Percentiles rank a stretch among this genome's conserved stretches.
Evolutionary conservation across 2,888 invertebrate genomes (phyloP).

Genomic region (Oxycera nigricornis): DNA sequence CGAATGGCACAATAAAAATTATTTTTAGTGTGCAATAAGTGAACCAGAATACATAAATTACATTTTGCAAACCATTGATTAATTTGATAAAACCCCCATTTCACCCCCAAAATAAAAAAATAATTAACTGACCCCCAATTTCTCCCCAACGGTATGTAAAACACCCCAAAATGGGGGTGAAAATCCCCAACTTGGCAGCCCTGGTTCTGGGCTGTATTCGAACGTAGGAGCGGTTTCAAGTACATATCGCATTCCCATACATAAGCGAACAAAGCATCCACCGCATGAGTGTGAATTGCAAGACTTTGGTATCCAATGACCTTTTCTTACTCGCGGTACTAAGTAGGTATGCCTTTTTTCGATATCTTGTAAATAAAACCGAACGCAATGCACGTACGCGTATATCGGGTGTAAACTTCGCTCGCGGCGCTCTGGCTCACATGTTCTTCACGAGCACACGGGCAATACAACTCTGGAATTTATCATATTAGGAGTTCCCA

Average conservation of each 20-base stretch:
- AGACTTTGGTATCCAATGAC: constrained; percentile 11
- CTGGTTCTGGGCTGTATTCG: not conserved
- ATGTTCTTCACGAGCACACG: not conserved
- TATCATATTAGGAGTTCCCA: not conserved
- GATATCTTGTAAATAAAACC: not conserved
- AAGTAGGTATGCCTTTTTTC: not conserved
- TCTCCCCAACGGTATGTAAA: too few relatives aligned
- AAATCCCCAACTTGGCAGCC: too few relatives aligned
- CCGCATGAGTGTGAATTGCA: constrained; percentile 10
- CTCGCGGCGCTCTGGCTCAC: not conserved
- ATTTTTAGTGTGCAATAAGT: too few relatives aligned
- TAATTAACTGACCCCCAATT: too few relatives aligned
- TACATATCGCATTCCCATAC: not conserved
- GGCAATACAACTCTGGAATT: not conserved
- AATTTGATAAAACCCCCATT: too few relatives aligned
- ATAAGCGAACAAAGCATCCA: not conserved
- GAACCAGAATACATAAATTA: too few relatives aligned
- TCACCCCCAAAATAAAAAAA: too few relatives aligned
- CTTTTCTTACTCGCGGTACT: constrained; percentile 8
- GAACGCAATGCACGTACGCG: not conserved
- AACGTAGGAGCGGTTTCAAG: not conserved
- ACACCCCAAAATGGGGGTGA: too few relatives aligned
- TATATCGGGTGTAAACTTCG: not conserved
- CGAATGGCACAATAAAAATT: too few relatives aligned
- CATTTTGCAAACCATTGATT: too few relatives aligned